These are phyloP conservation scores for Polypterus senegalus DNA, from an alignment of 2,113 vertebrate species.

Conservation along the genomic window DNA sequence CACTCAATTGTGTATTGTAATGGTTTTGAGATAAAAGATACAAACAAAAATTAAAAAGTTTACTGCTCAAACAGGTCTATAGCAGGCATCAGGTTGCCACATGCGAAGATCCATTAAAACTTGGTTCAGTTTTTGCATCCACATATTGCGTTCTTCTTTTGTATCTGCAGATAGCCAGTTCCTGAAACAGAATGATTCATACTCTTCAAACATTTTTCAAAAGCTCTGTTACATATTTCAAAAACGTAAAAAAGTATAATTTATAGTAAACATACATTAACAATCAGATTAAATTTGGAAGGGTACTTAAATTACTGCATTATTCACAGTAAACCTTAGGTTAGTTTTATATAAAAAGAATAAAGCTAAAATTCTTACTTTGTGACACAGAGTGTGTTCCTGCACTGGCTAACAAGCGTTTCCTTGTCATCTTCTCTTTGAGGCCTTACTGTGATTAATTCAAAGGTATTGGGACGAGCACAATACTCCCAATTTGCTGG, in stretches of 20 bases:
- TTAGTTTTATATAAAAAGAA: too few relatives aligned
- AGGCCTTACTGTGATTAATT: conserved; percentile 81
- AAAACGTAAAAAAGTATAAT: background rate
- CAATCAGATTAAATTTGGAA: background rate
- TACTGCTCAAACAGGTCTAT: conserved; percentile 49
- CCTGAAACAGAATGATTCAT: conserved; percentile 34
- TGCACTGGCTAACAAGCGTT: conserved; percentile 86
- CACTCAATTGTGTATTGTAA: too few relatives aligned
- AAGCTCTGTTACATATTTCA: too few relatives aligned
- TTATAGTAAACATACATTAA: background rate
- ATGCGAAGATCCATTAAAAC: conserved; percentile 81
- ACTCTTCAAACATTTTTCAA: background rate
- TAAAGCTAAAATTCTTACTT: conserved; percentile 64
- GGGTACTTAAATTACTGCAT: too few relatives aligned
- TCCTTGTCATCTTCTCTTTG: conserved; percentile 80
- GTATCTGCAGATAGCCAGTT: conserved; percentile 97
- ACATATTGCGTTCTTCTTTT: conserved; percentile 86
- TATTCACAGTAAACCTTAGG: too few relatives aligned
- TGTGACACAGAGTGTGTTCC: conserved; percentile 84
- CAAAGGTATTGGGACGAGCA: conserved; percentile 84
- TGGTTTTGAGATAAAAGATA: too few relatives aligned
- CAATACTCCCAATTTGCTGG: conserved; percentile 89
- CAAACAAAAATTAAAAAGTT: background rate
- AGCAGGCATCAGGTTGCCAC: conserved; percentile 89
- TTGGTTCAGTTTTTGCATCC: conserved; percentile 94